phyloP scores from a whole-genome alignment of 1,140 invertebrate genomes.

The Philaenus spumarius region DNA sequence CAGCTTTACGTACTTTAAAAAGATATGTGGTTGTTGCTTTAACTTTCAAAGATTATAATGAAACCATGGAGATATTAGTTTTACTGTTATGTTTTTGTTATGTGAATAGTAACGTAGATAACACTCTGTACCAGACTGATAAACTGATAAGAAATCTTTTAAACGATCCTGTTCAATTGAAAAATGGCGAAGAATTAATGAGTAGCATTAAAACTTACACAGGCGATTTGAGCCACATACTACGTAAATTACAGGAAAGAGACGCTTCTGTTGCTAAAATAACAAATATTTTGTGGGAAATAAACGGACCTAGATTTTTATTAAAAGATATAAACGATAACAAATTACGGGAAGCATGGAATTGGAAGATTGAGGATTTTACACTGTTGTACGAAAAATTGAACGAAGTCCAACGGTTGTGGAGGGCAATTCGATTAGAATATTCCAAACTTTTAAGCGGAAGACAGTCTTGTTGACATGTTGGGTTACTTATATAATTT shows the following conservation, averaged over 20 bases:
- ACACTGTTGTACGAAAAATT: neutral
- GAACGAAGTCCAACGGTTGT: neutral
- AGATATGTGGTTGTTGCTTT: too few species aligned
- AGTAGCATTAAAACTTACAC: neutral
- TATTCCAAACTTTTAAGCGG: slow-evolving; percentile 1
- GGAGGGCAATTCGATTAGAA: neutral
- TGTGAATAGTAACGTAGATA: too few species aligned
- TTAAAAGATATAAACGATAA: neutral
- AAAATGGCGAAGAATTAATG: neutral
- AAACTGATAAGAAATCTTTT: too few species aligned
- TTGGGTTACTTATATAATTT: too few species aligned
- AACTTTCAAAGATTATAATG: too few species aligned
- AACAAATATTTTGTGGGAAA: neutral
- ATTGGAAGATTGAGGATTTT: neutral
- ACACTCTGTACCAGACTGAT: too few species aligned
- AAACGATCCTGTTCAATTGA: too few species aligned
- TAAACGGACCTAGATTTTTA: neutral
- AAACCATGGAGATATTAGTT: too few species aligned
- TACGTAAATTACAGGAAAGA: neutral
- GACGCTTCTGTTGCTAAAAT: neutral
- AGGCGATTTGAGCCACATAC: neutral
- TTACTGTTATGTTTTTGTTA: too few species aligned
- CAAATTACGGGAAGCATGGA: neutral
- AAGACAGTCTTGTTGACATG: too few species aligned
- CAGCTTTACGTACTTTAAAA: too few species aligned